A percentile compares a stretch with the other conserved stretches of the same genome.
phyloP scores from a whole-genome alignment of 1,140 invertebrate genomes.

The Drosophila nigromelanica region DNA sequence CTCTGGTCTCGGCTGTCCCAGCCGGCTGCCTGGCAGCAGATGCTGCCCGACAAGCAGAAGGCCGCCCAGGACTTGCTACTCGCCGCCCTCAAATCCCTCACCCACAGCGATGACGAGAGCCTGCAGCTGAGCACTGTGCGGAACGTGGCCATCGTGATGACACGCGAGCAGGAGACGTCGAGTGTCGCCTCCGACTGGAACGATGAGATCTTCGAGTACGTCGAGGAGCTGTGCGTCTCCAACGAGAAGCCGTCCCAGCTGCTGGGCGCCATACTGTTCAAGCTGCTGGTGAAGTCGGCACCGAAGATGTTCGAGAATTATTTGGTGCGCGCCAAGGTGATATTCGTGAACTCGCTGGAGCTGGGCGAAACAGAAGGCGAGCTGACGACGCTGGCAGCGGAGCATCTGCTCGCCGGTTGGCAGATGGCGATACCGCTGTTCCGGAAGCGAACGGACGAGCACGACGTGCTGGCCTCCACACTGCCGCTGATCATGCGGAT shows the following conservation, averaged over 20 bases:
- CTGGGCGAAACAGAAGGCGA: conserved; percentile 10
- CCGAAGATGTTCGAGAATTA: conserved; percentile 3
- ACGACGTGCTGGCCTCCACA: neutral
- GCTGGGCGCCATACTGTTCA: conserved; percentile 11
- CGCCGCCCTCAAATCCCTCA: conserved; percentile 13
- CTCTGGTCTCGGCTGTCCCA: neutral
- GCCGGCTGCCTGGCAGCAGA: neutral
- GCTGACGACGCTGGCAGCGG: neutral
- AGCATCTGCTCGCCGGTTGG: conserved; percentile 22
- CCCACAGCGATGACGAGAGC: neutral
- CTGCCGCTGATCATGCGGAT: conserved; percentile 16
- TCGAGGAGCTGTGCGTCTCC: neutral
- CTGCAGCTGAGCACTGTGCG: conserved; percentile 12
- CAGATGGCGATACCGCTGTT: conserved; percentile 3
- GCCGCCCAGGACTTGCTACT: neutral
- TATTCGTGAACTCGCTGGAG: neutral
- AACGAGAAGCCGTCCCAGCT: neutral
- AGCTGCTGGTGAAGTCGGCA: conserved; percentile 9
- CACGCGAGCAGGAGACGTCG: neutral
- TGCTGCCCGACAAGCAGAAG: neutral
- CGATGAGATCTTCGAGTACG: conserved; percentile 11
- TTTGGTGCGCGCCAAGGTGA: neutral
- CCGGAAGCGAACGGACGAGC: neutral
- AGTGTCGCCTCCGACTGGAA: conserved; percentile 2
- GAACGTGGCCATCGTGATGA: conserved; percentile 20